These are phyloP conservation scores for Nibea coibor DNA, from an alignment of 2,113 vertebrate species.

Conservation along the genomic window DNA sequence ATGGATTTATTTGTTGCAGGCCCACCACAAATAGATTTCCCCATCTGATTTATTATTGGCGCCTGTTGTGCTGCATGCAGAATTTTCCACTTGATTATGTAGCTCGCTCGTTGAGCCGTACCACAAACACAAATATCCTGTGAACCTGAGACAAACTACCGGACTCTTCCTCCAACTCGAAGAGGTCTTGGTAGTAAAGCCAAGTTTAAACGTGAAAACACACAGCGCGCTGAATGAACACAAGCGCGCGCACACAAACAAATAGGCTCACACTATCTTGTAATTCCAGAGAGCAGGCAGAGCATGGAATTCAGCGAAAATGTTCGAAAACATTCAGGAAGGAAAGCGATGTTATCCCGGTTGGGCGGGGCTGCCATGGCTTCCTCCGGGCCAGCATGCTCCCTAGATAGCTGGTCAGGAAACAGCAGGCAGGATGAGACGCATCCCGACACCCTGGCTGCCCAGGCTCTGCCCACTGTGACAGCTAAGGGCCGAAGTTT, in stretches of 20 bases:
- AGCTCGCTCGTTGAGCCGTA: constrained; percentile 9
- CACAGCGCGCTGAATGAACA: not conserved
- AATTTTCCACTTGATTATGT: constrained; percentile 63
- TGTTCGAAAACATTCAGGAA: constrained; percentile 77
- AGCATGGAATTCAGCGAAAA: constrained; percentile 72
- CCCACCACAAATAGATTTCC: constrained; percentile 62
- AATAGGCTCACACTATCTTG: constrained; percentile 30
- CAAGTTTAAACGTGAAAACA: constrained; percentile 3
- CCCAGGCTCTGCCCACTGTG: constrained; percentile 36
- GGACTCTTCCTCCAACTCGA: not conserved
- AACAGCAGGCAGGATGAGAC: constrained; percentile 82
- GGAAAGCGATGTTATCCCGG: constrained; percentile 81
- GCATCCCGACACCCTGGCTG: constrained; percentile 72
- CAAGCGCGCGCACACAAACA: not conserved
- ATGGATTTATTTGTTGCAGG: constrained; percentile 54
- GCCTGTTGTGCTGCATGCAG: constrained; percentile 41
- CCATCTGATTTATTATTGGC: constrained; percentile 52
- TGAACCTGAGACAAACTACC: constrained; percentile 11
- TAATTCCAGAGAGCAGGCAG: constrained; percentile 68
- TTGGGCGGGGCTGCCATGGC: constrained; percentile 73
- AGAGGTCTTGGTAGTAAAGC: not conserved
- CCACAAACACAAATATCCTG: constrained; percentile 38
- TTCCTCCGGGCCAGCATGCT: constrained; percentile 74
- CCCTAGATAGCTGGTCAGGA: constrained; percentile 79
- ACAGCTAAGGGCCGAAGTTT: constrained; percentile 38